phyloP scores from a whole-genome alignment of 2,797 vertebrate genomes.

The Sarcophilus harrisii region DNA sequence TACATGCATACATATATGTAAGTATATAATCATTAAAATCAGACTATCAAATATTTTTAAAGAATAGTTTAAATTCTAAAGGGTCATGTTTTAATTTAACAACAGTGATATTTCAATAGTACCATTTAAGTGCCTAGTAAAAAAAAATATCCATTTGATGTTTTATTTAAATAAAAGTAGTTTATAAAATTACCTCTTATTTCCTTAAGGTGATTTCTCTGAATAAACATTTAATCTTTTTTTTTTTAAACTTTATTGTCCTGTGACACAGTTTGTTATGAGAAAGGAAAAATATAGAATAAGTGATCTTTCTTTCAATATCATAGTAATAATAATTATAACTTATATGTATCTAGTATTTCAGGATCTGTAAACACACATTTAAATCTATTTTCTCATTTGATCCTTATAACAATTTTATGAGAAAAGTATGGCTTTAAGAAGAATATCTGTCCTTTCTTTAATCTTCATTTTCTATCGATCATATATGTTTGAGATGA shows the following conservation, averaged over 20 bases:
- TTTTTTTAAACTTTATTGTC: neutral
- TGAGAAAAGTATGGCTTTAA: neutral
- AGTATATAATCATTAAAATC: neutral
- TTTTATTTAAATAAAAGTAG: neutral
- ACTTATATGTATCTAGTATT: neutral
- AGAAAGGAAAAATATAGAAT: neutral
- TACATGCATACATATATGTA: neutral
- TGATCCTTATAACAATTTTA: neutral
- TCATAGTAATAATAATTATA: neutral
- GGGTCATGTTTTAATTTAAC: neutral
- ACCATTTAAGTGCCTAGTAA: neutral
- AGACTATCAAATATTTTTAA: neutral
- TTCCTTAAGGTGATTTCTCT: neutral
- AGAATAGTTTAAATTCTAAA: neutral
- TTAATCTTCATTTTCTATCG: constrained; percentile 4
- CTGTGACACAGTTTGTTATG: neutral
- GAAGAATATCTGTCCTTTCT: neutral
- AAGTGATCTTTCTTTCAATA: neutral
- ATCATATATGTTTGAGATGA: neutral
- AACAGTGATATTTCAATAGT: neutral
- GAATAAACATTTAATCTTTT: neutral
- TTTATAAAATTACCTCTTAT: neutral
- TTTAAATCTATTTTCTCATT: neutral
- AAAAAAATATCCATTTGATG: neutral
- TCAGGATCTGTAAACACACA: neutral